Base-by-base conservation (phyloP, 2,113 vertebrate genomes). In the Artemisiospiza belli region DNA sequence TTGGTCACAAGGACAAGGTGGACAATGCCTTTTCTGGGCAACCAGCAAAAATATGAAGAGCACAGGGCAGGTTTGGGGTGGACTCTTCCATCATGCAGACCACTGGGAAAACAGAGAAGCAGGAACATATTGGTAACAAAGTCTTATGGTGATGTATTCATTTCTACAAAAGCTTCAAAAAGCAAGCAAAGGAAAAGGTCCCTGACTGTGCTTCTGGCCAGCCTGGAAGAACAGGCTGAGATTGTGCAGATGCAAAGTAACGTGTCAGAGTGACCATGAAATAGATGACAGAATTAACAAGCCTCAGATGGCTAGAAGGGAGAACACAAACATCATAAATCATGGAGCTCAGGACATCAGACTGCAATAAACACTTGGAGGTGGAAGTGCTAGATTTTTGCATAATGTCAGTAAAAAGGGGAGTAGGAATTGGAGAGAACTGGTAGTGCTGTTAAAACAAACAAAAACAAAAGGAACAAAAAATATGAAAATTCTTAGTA, bases 281-380 rank as follows among this genome's bases (percentile, higher is more conserved):
- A 83, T 8, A 80, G 31, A 73, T 46, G 51, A 67, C n/a, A 89
- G 59, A 89, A 74, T 18, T 91, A 68, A 66, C 49, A 19, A 13
- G 49, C 59, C 61, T 73, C 39, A 79, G 39, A 33, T 0, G 3
- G 39, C 52, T 83, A 59, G 59, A 59, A 81, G 78, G 41, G 54
- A 90, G 37, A 92, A 87, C 83, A 81, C 33, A 91, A 83, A 55
- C 37, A 30, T 74, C 54, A 58, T 80, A 95, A 90, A 95, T 87
- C 73, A 81, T 13, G 18, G 57, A 82, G 20, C 28, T 90, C 57
- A 58, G 44, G 51, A 91, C 31, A 91, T 76, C 39, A 94, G 27
- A 68, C 8, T 78, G 35, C 55, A 94, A 74, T 61, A 83, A 92
- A 69, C 46, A 58, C n/a, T 30, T 15, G 33, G 44, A 87, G 15